These are phyloP conservation scores for Sitodiplosis mosellana DNA, from an alignment of 1,140 invertebrate genomes.

Conservation along the genomic window DNA sequence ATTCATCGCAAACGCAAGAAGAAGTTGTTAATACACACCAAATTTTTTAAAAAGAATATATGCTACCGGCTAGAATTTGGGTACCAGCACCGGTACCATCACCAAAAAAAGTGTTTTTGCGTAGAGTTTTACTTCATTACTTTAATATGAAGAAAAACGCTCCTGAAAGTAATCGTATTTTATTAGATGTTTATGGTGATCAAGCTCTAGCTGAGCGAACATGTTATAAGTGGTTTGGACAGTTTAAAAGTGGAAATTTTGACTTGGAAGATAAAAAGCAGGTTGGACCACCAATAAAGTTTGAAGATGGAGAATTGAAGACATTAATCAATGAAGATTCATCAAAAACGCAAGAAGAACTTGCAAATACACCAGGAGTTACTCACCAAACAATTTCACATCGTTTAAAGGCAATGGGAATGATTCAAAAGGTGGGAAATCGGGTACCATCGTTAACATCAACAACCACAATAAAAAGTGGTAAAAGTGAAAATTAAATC, in stretches of 20 bases:
- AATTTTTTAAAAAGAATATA: too few species aligned
- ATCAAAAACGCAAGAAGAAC: too few species aligned
- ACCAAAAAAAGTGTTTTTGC: too few species aligned
- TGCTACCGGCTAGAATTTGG: too few species aligned
- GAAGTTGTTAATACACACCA: too few species aligned
- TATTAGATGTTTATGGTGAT: constrained; percentile 8
- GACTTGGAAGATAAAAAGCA: constrained; percentile 5
- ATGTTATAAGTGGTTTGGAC: constrained; percentile 9
- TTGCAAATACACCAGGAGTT: too few species aligned
- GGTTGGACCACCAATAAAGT: too few species aligned
- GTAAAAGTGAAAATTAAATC: too few species aligned
- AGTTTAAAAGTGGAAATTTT: constrained; percentile 7
- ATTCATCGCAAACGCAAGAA: too few species aligned
- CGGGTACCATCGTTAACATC: constrained; percentile 14
- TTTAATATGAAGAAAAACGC: constrained; percentile 10
- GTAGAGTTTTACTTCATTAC: constrained; percentile 7
- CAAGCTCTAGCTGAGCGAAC: constrained; percentile 9
- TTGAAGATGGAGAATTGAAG: constrained; percentile 3
- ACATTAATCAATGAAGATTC: too few species aligned
- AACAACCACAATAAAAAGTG: too few species aligned
- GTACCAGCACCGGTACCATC: too few species aligned
- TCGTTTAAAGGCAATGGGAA: constrained; percentile 6
- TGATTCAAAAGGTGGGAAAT: constrained; percentile 5
- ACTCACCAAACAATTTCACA: constrained; percentile 6
- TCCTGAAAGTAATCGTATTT: constrained; percentile 7